Evolutionary conservation across 2,113 vertebrate genomes (phyloP).

Genomic region (Lamprologus sp.): DNA sequence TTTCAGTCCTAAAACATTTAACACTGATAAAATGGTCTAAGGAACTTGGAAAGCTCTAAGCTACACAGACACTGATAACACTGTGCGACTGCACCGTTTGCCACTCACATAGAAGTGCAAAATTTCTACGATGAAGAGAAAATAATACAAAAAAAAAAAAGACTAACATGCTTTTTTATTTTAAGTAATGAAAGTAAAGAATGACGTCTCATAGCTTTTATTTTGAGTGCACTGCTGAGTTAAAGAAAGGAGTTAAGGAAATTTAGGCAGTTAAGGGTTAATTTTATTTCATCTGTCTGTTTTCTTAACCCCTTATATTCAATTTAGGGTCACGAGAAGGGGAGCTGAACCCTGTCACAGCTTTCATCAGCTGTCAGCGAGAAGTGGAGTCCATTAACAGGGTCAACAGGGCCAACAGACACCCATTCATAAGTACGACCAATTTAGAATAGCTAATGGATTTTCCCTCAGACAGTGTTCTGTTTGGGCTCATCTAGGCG

Average conservation of each 20-base stretch:
- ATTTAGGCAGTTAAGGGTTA: background rate
- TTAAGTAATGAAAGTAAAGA: background rate
- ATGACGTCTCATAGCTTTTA: background rate
- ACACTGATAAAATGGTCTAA: background rate
- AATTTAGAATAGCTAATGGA: background rate
- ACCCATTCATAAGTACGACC: background rate
- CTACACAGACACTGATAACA: background rate
- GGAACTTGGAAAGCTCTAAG: background rate
- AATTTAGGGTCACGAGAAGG: background rate
- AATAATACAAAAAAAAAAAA: background rate
- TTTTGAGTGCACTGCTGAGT: background rate
- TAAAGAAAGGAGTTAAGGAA: background rate
- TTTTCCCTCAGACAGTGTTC: background rate
- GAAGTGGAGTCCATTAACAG: background rate
- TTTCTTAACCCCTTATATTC: background rate
- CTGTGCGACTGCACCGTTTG: background rate
- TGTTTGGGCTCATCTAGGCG: background rate
- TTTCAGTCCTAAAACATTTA: background rate
- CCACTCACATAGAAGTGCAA: background rate
- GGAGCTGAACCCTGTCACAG: background rate
- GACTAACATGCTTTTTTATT: background rate
- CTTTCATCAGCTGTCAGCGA: background rate
- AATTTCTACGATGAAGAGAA: background rate
- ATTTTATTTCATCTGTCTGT: background rate
- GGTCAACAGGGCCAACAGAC: background rate